Evolutionary conservation across 2,797 vertebrate genomes (phyloP).

Genomic region (Ceryle rudis): DNA sequence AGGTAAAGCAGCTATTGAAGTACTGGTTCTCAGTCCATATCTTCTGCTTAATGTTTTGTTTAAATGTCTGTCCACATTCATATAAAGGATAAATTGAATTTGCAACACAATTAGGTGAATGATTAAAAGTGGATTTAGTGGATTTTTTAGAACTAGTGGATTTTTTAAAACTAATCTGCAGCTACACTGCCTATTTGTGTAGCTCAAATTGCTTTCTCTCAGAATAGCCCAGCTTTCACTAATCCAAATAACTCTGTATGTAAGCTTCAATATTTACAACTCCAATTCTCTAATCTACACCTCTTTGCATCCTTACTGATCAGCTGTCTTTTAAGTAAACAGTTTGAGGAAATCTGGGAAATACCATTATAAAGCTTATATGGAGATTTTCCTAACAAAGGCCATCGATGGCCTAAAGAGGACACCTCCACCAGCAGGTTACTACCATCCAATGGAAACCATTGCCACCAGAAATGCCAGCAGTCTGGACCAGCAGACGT

Average conservation of each 20-base stretch:
- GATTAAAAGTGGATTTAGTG: not conserved
- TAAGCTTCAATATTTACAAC: not conserved
- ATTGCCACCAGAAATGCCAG: accelerated
- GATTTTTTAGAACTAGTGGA: not conserved
- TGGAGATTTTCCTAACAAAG: not conserved
- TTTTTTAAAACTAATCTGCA: not conserved
- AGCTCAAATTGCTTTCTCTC: not conserved
- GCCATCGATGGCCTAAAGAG: not conserved
- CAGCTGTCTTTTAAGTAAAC: not conserved
- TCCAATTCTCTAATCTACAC: not conserved
- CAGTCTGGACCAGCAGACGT: not conserved
- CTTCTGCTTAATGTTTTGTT: not conserved
- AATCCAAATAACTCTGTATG: not conserved
- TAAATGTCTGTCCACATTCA: not conserved
- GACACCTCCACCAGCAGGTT: not conserved
- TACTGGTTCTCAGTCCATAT: not conserved
- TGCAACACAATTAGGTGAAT: not conserved
- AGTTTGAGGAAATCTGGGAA: not conserved
- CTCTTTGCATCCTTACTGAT: not conserved
- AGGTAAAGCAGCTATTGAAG: not conserved
- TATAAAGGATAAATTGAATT: not conserved
- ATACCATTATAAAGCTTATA: not conserved
- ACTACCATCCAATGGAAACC: not conserved
- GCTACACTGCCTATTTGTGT: not conserved
- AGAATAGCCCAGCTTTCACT: not conserved